Evolutionary conservation across 2,113 vertebrate species (phyloP).

Genomic region (Planiliza haematocheilus): DNA sequence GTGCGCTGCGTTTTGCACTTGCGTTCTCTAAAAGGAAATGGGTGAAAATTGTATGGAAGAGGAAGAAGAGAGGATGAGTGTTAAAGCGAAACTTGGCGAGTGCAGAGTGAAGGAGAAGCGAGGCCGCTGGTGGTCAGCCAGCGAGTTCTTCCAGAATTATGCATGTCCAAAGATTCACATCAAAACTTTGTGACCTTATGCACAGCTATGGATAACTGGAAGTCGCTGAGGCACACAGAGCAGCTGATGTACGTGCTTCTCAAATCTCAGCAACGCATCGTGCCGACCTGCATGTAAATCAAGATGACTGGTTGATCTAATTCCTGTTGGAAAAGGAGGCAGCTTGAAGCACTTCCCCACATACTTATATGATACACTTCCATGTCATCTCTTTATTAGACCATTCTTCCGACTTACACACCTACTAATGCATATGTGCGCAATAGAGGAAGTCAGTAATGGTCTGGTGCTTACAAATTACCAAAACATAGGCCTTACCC

Average conservation of each 20-base stretch:
- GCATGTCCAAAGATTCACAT: background rate
- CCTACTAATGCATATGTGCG: background rate
- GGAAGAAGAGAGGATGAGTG: no score
- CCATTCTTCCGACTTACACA: background rate
- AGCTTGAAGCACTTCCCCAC: background rate
- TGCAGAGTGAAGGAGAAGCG: background rate
- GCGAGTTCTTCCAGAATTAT: background rate
- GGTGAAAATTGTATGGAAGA: background rate
- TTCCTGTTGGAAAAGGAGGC: background rate
- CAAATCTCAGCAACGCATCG: background rate
- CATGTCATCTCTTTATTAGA: background rate
- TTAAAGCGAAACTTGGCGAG: no score
- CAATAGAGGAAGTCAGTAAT: background rate
- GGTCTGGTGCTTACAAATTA: background rate
- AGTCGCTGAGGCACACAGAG: conserved; percentile 15
- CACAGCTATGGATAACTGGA: no score
- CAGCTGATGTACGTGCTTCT: background rate
- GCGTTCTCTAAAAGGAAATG: background rate
- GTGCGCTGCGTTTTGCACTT: background rate
- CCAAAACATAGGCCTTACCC: background rate
- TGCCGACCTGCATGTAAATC: background rate
- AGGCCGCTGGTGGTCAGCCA: background rate
- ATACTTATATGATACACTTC: background rate
- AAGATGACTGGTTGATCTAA: background rate
- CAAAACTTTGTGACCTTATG: no score